Base-by-base conservation (phyloP, 1,140 invertebrate genomes). In the Batillaria attramentaria region DNA sequence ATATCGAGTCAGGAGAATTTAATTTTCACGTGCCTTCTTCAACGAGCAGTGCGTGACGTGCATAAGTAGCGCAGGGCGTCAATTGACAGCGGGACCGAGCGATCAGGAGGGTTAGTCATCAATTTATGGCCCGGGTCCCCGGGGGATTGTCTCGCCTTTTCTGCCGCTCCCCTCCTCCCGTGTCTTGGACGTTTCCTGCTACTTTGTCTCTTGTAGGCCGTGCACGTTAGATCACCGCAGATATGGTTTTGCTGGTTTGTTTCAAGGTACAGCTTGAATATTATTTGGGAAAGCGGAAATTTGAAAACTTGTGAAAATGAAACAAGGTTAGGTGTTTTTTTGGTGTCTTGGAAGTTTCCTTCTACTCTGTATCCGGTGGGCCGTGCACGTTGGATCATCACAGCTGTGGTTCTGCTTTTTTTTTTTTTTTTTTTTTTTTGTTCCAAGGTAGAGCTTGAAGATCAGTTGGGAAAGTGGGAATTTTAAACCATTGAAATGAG, bases 1-100 rank as follows among this genome's bases (percentile, higher is more conserved):
- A 39, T 75, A 75, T 75, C 54, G 73, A 75, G 73, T 60, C 73
- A 35, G 54, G 33, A 50, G 54, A 75, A 75, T 65, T 75, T 60
- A 75, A 75, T 75, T 75, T 75, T 57, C 73, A 75, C 73, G 46
- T 57, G 72, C 72, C n/a, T 24, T 37, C 18, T 13, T 54, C 39
- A 24, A 18, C 16, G 20, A 35, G 24, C 57, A 6, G 6, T 5
- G 68, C 39, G 54, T 75, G 73, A 60, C 73, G 73, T 75, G 73
- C 73, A 75, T 75, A 75, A 75, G 73, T 75, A 75, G 73, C 33
- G 73, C 46, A 57, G 33, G n/a, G 35, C 43, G 18, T 28, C 57
- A 65, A 75, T 75, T 31, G n/a, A 62, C n/a, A 31, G 57, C 13
- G 6, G 10, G 24, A 5, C n/a, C n/a, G 57, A 62, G 33, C 13